Evolutionary conservation across 2,113 vertebrate species (phyloP), one percentile per base, ranked within the genome.

Genomic region (Carlito syrichta): DNA sequence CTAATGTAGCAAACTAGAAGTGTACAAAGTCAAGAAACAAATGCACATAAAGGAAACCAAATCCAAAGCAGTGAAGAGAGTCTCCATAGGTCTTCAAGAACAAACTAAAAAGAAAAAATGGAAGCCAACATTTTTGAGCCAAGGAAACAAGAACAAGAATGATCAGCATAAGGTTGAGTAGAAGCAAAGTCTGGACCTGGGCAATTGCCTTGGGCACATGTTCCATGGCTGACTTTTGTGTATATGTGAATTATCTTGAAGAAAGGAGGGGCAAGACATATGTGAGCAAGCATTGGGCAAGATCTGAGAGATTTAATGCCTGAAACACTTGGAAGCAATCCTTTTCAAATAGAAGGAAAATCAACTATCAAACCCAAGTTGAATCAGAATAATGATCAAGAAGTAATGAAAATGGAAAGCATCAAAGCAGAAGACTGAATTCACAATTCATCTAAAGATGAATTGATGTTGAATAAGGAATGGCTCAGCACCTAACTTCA

Each of bases 371-470:
- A 83, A 86, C 22, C 27, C 69, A 60, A 22, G 48, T 43, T 87
- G 68, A 87, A 78, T 66, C 45, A 45, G 40, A 73, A 38, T 48
- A 25, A 74, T 60, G 48, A 23, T 92, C 50, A 52, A 54, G n/a
- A 96, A 95, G 43, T 54, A 32, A 93, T 60, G 62, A 71, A 94
- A 86, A 85, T 88, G 38, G 63, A 71, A 78, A 88, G 48, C 58
- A 54, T 69, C 88, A 86, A 66, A 96, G 23, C 19, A 43, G 35
- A 86, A 77, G n/a, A 50, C 11, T 23, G 13, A 77, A 23, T 32
- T 87, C 38, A 66, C 23, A 86, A 69, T 52, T 71, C 81, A 54
- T 27, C 60, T 32, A 32, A 77, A 76, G 79, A 89, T 73, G 14
- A 77, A 62, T 22, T 40, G 5, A 54, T 38, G 27, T 5, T 32